Conservation (phyloP, 2,888 invertebrate genomes). For the Druceiella hillmani region DNA sequence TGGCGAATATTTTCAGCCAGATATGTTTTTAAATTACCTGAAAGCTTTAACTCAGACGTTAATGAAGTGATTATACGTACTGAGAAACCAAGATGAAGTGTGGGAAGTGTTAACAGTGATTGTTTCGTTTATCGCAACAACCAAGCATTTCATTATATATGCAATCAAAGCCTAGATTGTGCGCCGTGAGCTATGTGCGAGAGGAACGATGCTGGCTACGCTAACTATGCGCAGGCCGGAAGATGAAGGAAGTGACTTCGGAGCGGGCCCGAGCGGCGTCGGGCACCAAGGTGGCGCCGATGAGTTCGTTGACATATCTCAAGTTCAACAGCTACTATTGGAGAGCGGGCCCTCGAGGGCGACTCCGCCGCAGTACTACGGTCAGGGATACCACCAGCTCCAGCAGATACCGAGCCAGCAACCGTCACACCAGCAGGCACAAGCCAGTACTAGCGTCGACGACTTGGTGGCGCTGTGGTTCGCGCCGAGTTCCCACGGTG, state of each 20-base stretch:
- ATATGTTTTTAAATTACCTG: too few relatives aligned
- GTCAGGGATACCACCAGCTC: conserved; percentile 1
- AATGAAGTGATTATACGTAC: too few relatives aligned
- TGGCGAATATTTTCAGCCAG: too few relatives aligned
- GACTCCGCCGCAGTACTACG: conserved; percentile 2
- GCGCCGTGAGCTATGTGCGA: conserved; percentile 8
- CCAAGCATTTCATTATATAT: too few relatives aligned
- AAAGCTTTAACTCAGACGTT: too few relatives aligned
- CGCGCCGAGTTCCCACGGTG: conserved; percentile 40
- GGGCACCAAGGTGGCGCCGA: conserved; percentile 28
- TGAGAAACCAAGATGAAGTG: too few relatives aligned
- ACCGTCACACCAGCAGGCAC: conserved; percentile 37
- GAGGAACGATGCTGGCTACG: conserved; percentile 19
- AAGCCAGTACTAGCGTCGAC: conserved; percentile 50
- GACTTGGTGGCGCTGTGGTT: conserved; percentile 59
- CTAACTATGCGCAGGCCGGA: conserved; percentile 53
- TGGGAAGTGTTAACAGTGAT: too few relatives aligned
- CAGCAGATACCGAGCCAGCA: too few relatives aligned
- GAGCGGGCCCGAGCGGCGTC: conserved; percentile 15
- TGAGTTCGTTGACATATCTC: conserved; percentile 65
- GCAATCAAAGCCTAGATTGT: conserved; percentile 4
- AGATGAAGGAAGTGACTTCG: conserved; percentile 30
- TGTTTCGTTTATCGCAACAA: too few relatives aligned
- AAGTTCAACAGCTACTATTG: conserved; percentile 58
- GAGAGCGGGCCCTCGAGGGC: conserved; percentile 28